These are phyloP conservation scores for Drosophila oshimai DNA, from an alignment of 1,140 invertebrate species.

Conservation along the genomic window DNA sequence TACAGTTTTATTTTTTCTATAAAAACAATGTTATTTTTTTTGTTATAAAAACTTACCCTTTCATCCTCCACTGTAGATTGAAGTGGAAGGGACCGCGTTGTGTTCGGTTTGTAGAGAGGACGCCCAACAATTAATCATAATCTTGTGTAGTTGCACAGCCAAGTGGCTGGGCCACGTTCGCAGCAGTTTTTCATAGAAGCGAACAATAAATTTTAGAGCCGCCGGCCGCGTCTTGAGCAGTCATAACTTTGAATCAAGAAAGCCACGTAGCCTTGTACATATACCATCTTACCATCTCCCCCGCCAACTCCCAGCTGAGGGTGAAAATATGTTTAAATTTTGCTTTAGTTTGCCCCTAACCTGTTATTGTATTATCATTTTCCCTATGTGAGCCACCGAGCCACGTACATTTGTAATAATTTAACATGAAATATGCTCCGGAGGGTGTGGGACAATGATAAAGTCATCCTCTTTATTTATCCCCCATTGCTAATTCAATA, in stretches of 20 bases:
- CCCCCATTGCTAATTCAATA: slow-evolving; percentile 33
- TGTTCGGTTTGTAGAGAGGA: slow-evolving; percentile 5
- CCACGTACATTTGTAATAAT: slow-evolving; percentile 69
- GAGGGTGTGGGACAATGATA: slow-evolving; percentile 24
- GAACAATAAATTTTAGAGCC: slow-evolving; percentile 71
- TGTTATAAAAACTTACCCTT: not conserved
- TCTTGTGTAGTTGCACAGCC: slow-evolving; percentile 64
- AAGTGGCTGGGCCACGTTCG: slow-evolving; percentile 64
- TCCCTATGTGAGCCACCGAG: slow-evolving; percentile 39
- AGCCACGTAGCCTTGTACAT: slow-evolving; percentile 31
- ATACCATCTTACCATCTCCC: not conserved
- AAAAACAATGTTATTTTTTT: not conserved
- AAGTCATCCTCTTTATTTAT: slow-evolving; percentile 36
- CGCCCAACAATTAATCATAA: slow-evolving; percentile 70
- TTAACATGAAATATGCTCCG: slow-evolving; percentile 68
- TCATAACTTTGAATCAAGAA: slow-evolving; percentile 69
- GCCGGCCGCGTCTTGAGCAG: slow-evolving; percentile 65
- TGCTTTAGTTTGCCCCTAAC: slow-evolving; percentile 45
- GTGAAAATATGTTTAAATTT: slow-evolving; percentile 65
- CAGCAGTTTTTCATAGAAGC: slow-evolving; percentile 63
- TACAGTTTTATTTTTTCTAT: not conserved
- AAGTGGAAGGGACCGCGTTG: not conserved
- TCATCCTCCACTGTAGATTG: not conserved
- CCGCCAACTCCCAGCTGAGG: slow-evolving; percentile 5
- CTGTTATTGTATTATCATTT: slow-evolving; percentile 69